Evolutionary conservation across 2,113 vertebrate species (phyloP).

Genomic region (Acanthisitta chloris): DNA sequence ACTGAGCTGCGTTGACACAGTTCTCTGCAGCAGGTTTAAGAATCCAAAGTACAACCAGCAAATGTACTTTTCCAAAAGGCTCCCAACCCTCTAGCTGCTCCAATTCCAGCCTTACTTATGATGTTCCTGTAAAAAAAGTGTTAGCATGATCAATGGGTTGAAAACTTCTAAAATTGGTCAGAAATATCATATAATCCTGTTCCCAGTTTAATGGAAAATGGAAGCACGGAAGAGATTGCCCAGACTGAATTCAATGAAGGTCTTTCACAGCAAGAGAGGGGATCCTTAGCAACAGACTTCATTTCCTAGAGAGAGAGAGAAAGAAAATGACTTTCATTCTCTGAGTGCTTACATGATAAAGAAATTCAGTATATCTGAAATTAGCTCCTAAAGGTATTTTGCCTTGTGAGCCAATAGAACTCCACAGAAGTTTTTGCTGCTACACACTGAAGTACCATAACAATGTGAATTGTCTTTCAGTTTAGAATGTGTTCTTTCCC

Average conservation of each 20-base stretch:
- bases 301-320: neutral
- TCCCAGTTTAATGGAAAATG: neutral
- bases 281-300: neutral
- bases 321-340: neutral
- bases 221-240: neutral
- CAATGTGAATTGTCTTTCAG: neutral
- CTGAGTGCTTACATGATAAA: neutral
- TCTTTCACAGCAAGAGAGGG: neutral
- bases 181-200: neutral
- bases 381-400: neutral
- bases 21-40: neutral
- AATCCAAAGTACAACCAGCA: neutral
- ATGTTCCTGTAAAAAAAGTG: neutral
- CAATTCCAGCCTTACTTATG: neutral
- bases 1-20: neutral
- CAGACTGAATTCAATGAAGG: neutral
- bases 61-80: neutral
- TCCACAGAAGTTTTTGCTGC: neutral
- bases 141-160: neutral
- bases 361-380: neutral
- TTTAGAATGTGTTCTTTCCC: neutral
- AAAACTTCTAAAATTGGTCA: neutral
- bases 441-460: neutral
- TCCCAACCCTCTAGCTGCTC: neutral
- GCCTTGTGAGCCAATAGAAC: neutral